Conservation (phyloP, 1,140 invertebrate species). For the Argopecten irradians region DNA sequence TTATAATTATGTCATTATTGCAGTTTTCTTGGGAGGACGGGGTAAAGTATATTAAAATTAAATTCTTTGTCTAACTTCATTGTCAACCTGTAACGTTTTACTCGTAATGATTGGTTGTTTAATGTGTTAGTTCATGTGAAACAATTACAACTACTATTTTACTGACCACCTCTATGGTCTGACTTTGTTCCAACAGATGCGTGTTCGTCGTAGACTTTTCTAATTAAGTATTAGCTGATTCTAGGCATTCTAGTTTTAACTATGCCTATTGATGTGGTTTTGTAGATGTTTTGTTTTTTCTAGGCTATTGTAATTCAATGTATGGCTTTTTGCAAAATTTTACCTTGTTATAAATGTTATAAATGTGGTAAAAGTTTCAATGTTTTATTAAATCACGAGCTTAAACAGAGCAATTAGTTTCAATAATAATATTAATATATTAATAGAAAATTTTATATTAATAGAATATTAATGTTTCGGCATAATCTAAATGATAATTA, state of each 20-base stretch:
- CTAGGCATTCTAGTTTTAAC: neutral
- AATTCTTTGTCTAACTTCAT: neutral
- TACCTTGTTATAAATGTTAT: no score
- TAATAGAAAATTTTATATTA: no score
- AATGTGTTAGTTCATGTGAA: neutral
- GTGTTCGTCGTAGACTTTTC: neutral
- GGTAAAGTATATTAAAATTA: constrained; percentile 51
- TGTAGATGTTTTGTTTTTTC: neutral
- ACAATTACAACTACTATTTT: no score
- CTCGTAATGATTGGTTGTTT: neutral
- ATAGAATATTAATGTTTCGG: no score
- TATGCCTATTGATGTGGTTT: neutral
- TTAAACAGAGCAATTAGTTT: no score
- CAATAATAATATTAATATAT: no score
- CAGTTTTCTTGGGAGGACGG: constrained; percentile 63
- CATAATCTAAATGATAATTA: no score
- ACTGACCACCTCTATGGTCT: neutral
- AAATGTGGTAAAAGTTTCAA: no score
- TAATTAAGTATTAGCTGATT: neutral
- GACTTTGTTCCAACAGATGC: neutral
- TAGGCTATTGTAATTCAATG: no score
- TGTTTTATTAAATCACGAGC: no score
- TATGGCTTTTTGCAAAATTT: no score
- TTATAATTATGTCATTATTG: constrained; percentile 17
- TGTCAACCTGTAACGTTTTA: neutral